Evolutionary conservation across 2,797 vertebrate genomes (phyloP), one percentile per base, ranked within the genome.

Genomic region (Eospalax fontanierii): DNA sequence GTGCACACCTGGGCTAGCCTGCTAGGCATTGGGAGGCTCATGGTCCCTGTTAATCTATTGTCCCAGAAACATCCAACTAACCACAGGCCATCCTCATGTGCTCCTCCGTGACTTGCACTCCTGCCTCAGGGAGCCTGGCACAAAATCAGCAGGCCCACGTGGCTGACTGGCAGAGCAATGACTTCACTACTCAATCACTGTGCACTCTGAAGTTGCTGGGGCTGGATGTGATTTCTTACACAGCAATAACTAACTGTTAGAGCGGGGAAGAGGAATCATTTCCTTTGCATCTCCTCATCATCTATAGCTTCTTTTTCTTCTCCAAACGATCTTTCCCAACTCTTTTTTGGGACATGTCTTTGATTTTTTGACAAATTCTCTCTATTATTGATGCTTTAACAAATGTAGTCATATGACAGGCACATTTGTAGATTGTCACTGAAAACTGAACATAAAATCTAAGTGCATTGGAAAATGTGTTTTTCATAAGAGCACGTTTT

Each of bases 361-460:
- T 24, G 38, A 70, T 6, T 2, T 86, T 66, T 18, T 21, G 38
- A 30, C n/a, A 91, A 28, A 6, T 15, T 92, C 89, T 80, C 57
- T 85, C 38, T 15, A 21, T 81, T 90, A 82, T 40, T 70, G 43
- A 33, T 91, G 33, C 50, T 89, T 71, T 83, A 38, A 74, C 71
- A 6, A 46, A 35, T 61, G 15, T 79, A 68, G 61, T 73, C 66
- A 59, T 28, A 66, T 70, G 73, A 38, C 35, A 46, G 28, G 9
- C 21, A 75, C 57, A 83, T 61, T 88, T 88, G 43, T 76, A 79
- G 16, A 74, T 75, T 10, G 21, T 33, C 4, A 4, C 40, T 75
- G 50, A 86, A 76, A 88, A 75, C 19, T 63, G 43, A 85, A 85
- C 93, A 50, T 59, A 43, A 46, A 73, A 73, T 94, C 30, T 35